These are phyloP conservation scores for Blastomussa wellsi DNA, from an alignment of 92 coral and sea anemone genomes.

Conservation along the genomic window DNA sequence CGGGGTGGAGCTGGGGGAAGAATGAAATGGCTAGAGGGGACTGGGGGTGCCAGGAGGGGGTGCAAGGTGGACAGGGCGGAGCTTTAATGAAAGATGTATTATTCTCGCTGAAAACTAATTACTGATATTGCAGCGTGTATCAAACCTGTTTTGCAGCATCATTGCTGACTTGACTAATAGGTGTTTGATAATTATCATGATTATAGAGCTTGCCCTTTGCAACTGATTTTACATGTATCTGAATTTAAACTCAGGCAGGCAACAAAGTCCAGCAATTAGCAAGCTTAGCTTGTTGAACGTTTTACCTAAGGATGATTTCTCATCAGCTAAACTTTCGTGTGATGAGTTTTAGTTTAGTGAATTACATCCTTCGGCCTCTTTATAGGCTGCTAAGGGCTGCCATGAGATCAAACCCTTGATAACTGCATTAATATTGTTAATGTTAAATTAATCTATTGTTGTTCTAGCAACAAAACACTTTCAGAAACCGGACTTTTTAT, in stretches of 20 bases:
- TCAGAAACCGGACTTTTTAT: neutral
- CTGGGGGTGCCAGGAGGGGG: neutral
- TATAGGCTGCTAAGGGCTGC: neutral
- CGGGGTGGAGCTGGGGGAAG: too few species aligned
- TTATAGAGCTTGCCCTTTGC: too few species aligned
- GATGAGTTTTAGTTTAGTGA: neutral
- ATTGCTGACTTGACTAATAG: too few species aligned
- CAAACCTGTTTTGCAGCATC: neutral
- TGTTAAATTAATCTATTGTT: constrained; percentile 7
- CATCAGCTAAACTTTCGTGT: neutral
- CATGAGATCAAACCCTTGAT: neutral
- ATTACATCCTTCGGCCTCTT: neutral
- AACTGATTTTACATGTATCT: too few species aligned
- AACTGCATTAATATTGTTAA: too few species aligned
- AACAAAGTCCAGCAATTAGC: neutral
- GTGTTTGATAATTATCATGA: too few species aligned
- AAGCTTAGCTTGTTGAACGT: neutral
- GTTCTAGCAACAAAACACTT: constrained; percentile 5
- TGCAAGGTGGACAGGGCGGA: neutral
- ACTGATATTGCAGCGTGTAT: constrained; percentile 19
- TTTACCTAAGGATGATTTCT: neutral
- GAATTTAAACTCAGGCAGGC: too few species aligned
- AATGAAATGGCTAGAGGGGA: too few species aligned
- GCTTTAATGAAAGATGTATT: neutral
- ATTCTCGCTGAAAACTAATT: neutral